Evolutionary conservation across 2,113 vertebrate species (phyloP), one percentile per base, ranked within the genome.

Genomic region (Sitta europaea): DNA sequence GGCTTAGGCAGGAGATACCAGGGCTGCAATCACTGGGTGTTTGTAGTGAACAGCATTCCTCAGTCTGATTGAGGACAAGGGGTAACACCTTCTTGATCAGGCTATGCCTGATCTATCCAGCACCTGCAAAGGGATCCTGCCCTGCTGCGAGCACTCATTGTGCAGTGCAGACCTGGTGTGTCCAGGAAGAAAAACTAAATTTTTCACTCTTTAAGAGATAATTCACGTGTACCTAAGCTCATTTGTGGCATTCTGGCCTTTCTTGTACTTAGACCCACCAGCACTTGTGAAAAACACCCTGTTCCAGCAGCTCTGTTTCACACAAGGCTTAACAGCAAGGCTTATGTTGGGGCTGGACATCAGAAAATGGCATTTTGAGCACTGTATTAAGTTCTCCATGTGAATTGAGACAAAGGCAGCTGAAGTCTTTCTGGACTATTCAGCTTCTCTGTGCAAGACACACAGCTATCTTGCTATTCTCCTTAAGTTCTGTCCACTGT

Each of bases 221-320:
- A 47, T 54, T 24, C 15, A 35, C 2, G 1, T 0, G 1, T 42
- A 35, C 9, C 10, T 14, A 66, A 36, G 6, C 24, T 75, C 20
- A 36, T 47, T 38, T 42, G 31, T 9, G 28, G 12, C 54, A 21
- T 73, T 25, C 28, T 62, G 48, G 20, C n/a, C 21, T 42, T 43
- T 68, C 36, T 61, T 51, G 22, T 1, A 0, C 31, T 59, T 53
- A 42, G 50, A 87, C 11, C 8, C 11, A 28, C 1, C 1, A 36
- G 35, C 33, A 9, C 24, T 29, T 72, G 20, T 0, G 3, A 53
- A 42, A 38, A 67, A 43, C 22, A 31, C 38, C 1, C 27, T 55
- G 53, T 57, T 70, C 45, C 27, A 66, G 72, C 1, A 0, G 28
- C n/a, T 74, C 35, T 23, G 6, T 76, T 67, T 70, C 58, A 57